Percentiles rank a stretch among this genome's conserved stretches.
These are phyloP conservation scores for Butorides virescens DNA, from an alignment of 2,113 vertebrate genomes.

Conservation along the genomic window DNA sequence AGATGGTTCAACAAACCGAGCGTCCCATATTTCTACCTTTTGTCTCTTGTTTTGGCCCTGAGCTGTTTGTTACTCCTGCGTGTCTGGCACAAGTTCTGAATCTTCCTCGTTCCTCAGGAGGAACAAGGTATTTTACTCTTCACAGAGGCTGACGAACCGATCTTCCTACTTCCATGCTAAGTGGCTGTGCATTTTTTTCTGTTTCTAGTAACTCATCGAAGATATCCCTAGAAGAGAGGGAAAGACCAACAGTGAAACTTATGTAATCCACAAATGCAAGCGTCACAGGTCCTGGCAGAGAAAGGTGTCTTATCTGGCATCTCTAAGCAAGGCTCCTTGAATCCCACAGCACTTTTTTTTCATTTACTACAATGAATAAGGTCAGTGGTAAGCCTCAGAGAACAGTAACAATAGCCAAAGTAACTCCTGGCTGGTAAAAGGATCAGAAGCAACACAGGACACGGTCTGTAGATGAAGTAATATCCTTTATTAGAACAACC, in stretches of 20 bases:
- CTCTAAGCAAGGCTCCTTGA: neutral
- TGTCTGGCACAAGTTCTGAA: slow-evolving; percentile 64
- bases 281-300: neutral
- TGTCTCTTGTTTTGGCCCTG: slow-evolving; percentile 74
- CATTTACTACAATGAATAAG: neutral
- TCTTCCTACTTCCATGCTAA: slow-evolving; percentile 70
- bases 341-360: neutral
- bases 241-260: neutral
- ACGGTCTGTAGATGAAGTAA: neutral
- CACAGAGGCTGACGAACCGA: slow-evolving; percentile 69
- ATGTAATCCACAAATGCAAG: neutral
- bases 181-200: slow-evolving; percentile 79
- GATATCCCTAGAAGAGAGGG: slow-evolving; percentile 82
- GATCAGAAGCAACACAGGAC: neutral
- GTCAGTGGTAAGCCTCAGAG: neutral
- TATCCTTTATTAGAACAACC: neutral
- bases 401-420: neutral
- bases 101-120: slow-evolving; percentile 43
- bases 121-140: slow-evolving; percentile 53
- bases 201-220: slow-evolving; percentile 94
- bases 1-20: slow-evolving; percentile 29
- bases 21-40: slow-evolving; percentile 35
- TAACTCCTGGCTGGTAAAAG: neutral
- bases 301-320: neutral
- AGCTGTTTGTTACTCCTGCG: slow-evolving; percentile 71